These are phyloP conservation scores for Papilio glaucus DNA, from an alignment of 1,140 invertebrate species.

Conservation along the genomic window DNA sequence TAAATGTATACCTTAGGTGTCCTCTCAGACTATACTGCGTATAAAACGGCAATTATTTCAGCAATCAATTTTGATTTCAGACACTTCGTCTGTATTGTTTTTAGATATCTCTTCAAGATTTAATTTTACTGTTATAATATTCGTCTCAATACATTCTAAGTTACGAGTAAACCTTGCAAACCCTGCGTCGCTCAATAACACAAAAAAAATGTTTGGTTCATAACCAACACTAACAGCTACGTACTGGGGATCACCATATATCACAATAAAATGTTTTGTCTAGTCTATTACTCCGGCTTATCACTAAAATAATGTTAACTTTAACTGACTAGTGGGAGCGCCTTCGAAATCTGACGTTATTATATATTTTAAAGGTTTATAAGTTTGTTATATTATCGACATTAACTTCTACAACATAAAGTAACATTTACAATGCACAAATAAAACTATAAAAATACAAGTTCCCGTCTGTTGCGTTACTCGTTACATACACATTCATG, in stretches of 20 bases:
- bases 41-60: not conserved
- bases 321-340: slow-evolving; percentile 59
- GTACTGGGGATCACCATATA: slow-evolving; percentile 54
- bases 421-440: slow-evolving; percentile 12
- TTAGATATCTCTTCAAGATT: not conserved
- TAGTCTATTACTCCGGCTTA: slow-evolving; percentile 47
- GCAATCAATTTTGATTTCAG: not conserved
- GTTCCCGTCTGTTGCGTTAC: slow-evolving; percentile 19
- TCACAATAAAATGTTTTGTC: slow-evolving; percentile 60
- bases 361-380: not conserved
- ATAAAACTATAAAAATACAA: slow-evolving; percentile 28
- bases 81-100: not conserved
- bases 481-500: slow-evolving; percentile 22
- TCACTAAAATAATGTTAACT: slow-evolving; percentile 45
- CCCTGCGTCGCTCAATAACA: slow-evolving; percentile 26
- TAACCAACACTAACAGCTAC: slow-evolving; percentile 61
- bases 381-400: slow-evolving; percentile 14
- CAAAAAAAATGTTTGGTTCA: slow-evolving; percentile 51
- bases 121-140: not conserved
- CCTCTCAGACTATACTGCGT: not conserved
- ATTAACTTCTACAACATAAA: not conserved
- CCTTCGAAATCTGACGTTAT: slow-evolving; percentile 25
- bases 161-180: not conserved
- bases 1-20: not conserved
- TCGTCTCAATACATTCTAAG: not conserved